phyloP scores from a whole-genome alignment of 2,888 invertebrate species.

The Thereva nobilitata region DNA sequence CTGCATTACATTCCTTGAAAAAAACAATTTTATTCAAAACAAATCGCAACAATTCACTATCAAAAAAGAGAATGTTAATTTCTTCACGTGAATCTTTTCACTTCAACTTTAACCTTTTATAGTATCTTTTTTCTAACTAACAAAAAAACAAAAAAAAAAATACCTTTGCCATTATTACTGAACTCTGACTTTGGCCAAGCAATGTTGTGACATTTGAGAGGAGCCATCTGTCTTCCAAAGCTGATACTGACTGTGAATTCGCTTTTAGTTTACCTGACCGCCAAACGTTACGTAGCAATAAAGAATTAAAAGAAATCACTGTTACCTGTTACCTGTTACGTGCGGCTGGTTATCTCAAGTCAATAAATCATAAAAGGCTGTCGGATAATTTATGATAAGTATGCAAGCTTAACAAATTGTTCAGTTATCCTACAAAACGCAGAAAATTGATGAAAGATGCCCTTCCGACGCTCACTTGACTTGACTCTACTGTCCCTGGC shows the following conservation, averaged over 20 bases:
- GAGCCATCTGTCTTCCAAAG: constrained; percentile 17
- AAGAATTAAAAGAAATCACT: neutral
- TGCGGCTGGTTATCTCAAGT: constrained; percentile 14
- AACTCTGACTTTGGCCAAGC: constrained; percentile 1
- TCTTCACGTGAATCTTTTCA: too few relatives aligned
- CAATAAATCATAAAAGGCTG: constrained; percentile 41
- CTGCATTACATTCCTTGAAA: too few relatives aligned
- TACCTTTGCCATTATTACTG: too few relatives aligned
- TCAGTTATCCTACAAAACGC: constrained; percentile 38
- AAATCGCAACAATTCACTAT: too few relatives aligned
- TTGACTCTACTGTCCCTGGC: constrained; percentile 14
- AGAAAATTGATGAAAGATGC: constrained; percentile 41
- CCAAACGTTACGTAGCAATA: constrained; percentile 20
- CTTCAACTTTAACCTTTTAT: too few relatives aligned
- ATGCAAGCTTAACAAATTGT: constrained; percentile 41
- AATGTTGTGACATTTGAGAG: constrained; percentile 27
- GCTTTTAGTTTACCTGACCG: constrained; percentile 19
- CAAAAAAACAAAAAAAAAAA: too few relatives aligned
- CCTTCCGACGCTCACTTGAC: constrained; percentile 35
- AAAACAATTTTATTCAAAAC: too few relatives aligned
- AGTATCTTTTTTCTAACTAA: too few relatives aligned
- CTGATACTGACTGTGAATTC: constrained; percentile 11
- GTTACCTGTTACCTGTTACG: too few relatives aligned
- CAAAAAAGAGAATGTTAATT: too few relatives aligned
- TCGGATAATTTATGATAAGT: constrained; percentile 42